Evolutionary conservation across 2,888 invertebrate genomes (phyloP).

Genomic region (Trimorus sp.): DNA sequence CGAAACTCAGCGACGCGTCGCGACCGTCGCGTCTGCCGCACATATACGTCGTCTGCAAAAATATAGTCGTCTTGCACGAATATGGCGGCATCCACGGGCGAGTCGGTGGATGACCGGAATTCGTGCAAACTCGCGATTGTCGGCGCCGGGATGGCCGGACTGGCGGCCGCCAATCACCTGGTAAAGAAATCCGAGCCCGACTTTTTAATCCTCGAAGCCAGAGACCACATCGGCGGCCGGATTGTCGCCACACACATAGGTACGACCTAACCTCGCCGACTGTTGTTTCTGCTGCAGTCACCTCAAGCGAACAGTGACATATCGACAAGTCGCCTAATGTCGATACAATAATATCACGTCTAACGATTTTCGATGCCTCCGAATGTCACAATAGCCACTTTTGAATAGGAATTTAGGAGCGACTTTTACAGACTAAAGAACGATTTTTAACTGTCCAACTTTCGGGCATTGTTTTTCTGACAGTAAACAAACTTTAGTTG

Average conservation of each 20-base stretch:
- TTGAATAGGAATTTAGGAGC: too few species aligned
- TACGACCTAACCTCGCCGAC: conserved; percentile 74
- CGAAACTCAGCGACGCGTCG: too few species aligned
- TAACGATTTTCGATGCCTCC: too few species aligned
- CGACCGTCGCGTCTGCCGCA: too few species aligned
- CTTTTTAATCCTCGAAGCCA: conserved; percentile 91
- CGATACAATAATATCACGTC: too few species aligned
- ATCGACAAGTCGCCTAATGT: too few species aligned
- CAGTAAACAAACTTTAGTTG: too few species aligned
- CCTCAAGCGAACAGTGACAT: too few species aligned
- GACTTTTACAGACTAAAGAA: too few species aligned
- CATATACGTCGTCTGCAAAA: conserved; percentile 65
- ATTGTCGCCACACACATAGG: conserved; percentile 90
- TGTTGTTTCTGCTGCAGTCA: conserved; percentile 76
- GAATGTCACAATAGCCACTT: too few species aligned
- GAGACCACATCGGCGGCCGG: conserved; percentile 91
- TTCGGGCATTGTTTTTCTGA: too few species aligned
- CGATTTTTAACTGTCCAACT: too few species aligned
- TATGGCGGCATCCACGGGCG: conserved; percentile 80
- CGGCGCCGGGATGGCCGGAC: conserved; percentile 93
- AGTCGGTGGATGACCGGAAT: conserved; percentile 76
- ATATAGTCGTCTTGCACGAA: conserved; percentile 67
- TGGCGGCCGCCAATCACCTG: conserved; percentile 92
- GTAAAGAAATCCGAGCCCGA: conserved; percentile 90
- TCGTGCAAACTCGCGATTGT: conserved; percentile 89